A percentile compares a stretch with the other conserved stretches of the same genome.
Evolutionary conservation across 1,140 invertebrate genomes (phyloP).

Genomic region (Lanistes nyassanus): DNA sequence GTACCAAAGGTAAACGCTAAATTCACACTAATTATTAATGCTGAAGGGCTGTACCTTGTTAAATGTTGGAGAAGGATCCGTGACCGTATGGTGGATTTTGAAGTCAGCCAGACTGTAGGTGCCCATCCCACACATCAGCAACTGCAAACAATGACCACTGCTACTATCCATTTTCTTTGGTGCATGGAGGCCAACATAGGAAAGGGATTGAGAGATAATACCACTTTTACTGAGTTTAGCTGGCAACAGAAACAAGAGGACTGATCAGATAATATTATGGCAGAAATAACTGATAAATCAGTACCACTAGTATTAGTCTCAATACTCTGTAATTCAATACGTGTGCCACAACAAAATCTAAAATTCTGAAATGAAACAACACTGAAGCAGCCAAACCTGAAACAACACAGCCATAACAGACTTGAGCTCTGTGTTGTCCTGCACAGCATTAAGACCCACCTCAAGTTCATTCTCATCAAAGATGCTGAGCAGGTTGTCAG

Average conservation of each 20-base stretch:
- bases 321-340: neutral
- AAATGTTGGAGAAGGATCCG: slow-evolving; percentile 85
- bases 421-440: neutral
- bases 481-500: slow-evolving; percentile 91
- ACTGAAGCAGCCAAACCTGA: neutral
- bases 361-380: neutral
- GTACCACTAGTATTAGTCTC: neutral
- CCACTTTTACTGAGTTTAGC: too few relatives aligned
- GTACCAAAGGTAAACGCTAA: neutral
- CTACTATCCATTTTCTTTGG: too few relatives aligned
- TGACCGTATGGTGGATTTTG: slow-evolving; percentile 86
- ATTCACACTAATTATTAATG: neutral
- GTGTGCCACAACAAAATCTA: neutral
- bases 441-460: slow-evolving; percentile 70
- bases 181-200: too few relatives aligned
- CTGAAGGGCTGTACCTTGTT: slow-evolving; percentile 68
- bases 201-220: too few relatives aligned
- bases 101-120: slow-evolving; percentile 92
- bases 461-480: slow-evolving; percentile 97
- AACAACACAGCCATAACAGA: neutral
- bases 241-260: too few relatives aligned
- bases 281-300: too few relatives aligned
- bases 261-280: too few relatives aligned
- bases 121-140: slow-evolving; percentile 91
- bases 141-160: slow-evolving; percentile 68